Evolutionary conservation across 92 coral and sea anemone genomes (phyloP).

Genomic region (Siderastrea radians): DNA sequence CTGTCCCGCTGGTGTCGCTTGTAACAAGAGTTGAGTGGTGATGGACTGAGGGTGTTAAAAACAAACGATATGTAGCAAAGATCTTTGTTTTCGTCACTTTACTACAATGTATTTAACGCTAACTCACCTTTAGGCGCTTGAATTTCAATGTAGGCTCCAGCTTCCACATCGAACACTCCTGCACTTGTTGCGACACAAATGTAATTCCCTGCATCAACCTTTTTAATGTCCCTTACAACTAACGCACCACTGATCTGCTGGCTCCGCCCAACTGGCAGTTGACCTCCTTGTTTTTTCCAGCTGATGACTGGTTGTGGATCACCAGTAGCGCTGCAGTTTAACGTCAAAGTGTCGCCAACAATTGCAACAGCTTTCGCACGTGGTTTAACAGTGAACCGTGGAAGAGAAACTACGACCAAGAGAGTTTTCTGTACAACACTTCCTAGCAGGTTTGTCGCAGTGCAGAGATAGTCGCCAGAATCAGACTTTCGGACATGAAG

Average conservation of each 20-base stretch:
- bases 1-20: neutral
- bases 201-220: conserved; percentile 38
- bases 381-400: conserved; percentile 51
- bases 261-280: conserved; percentile 38
- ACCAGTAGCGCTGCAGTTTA: conserved; percentile 50
- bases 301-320: conserved; percentile 21
- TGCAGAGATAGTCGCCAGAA: conserved; percentile 55
- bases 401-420: conserved; percentile 33
- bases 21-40: neutral
- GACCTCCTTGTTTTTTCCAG: conserved; percentile 34
- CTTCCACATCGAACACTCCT: conserved; percentile 6
- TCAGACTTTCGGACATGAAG: conserved; percentile 21
- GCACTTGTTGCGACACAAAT: conserved; percentile 48
- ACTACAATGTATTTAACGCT: neutral
- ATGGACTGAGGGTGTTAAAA: neutral
- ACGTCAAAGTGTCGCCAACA: neutral
- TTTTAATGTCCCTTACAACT: neutral
- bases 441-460: conserved; percentile 60
- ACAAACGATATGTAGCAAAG: neutral
- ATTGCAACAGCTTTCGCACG: neutral
- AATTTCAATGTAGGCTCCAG: neutral
- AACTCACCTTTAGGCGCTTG: neutral
- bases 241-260: conserved; percentile 21
- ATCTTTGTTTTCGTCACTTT: neutral
- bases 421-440: conserved; percentile 12